Conservation (phyloP, 2,113 vertebrate genomes). For the Leucosticte australis region DNA sequence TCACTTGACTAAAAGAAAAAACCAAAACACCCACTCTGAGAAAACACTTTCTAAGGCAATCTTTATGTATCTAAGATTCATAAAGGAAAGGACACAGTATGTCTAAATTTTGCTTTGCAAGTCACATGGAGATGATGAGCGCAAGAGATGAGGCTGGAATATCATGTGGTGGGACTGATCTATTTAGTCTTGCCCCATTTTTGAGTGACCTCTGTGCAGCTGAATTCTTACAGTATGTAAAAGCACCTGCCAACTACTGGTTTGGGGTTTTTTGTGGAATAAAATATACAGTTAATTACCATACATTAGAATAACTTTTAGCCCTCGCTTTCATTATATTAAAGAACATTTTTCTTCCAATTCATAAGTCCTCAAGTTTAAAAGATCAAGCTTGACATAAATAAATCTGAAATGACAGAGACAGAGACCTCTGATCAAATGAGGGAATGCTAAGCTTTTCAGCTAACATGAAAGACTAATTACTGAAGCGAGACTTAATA, state of each 20-base stretch:
- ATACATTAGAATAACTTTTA: neutral
- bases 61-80: neutral
- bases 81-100: neutral
- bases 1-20: neutral
- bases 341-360: constrained; percentile 4
- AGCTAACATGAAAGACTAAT: constrained; percentile 46
- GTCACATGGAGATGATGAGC: neutral
- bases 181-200: neutral
- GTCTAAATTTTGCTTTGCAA: neutral
- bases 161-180: neutral
- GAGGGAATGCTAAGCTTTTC: constrained; percentile 7
- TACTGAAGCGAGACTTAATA: constrained; percentile 39
- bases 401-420: constrained; percentile 27
- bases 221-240: neutral
- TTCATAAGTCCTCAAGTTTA: neutral
- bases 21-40: neutral
- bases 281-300: neutral
- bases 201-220: neutral
- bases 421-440: constrained; percentile 14
- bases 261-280: neutral
- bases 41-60: neutral
- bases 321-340: neutral
- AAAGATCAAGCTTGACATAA: constrained; percentile 21
- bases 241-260: neutral
- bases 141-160: neutral